phyloP scores from a whole-genome alignment of 37 sponge, comb jelly and placozoan genomes.

The Cladorhizidae sp. region DNA sequence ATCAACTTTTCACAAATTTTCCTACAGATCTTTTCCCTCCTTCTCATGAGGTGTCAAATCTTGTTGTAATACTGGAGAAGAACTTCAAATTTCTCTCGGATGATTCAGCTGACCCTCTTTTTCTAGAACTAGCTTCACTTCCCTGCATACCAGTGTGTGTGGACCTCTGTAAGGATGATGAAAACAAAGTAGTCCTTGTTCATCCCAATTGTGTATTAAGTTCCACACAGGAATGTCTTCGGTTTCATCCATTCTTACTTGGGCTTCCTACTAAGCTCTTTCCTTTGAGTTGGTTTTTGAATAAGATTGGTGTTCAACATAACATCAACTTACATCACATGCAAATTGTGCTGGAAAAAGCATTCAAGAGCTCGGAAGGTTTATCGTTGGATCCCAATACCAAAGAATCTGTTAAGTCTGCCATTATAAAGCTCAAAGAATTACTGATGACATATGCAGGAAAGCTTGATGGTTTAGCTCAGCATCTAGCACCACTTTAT shows the following conservation, averaged over 20 bases:
- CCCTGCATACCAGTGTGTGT: constrained; percentile 48
- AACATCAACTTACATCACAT: constrained; percentile 17
- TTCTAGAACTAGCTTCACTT: not conserved
- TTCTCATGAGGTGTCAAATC: not conserved
- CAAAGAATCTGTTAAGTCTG: not conserved
- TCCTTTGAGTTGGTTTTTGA: not conserved
- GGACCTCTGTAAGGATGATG: not conserved
- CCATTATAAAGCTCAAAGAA: not conserved
- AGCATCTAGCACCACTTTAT: constrained; percentile 17
- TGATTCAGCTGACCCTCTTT: not conserved
- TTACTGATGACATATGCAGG: not conserved
- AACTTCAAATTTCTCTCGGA: constrained; percentile 10
- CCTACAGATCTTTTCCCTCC: not conserved
- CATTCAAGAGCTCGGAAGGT: constrained; percentile 1
- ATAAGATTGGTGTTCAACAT: constrained; percentile 14
- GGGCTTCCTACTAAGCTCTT: constrained; percentile 1
- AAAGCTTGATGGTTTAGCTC: not conserved
- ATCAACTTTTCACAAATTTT: constrained; percentile 25
- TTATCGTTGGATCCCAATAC: constrained; percentile 28
- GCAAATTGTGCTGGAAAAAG: constrained; percentile 27
- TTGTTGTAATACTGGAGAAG: constrained; percentile 11
- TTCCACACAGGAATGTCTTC: too few relatives aligned
- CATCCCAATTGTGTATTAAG: constrained; percentile 41
- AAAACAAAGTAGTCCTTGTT: constrained; percentile 32
- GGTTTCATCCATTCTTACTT: constrained; percentile 51